Evolutionary conservation across 2,888 invertebrate species (phyloP), one percentile per base, ranked within the genome.

Genomic region (Actias luna): DNA sequence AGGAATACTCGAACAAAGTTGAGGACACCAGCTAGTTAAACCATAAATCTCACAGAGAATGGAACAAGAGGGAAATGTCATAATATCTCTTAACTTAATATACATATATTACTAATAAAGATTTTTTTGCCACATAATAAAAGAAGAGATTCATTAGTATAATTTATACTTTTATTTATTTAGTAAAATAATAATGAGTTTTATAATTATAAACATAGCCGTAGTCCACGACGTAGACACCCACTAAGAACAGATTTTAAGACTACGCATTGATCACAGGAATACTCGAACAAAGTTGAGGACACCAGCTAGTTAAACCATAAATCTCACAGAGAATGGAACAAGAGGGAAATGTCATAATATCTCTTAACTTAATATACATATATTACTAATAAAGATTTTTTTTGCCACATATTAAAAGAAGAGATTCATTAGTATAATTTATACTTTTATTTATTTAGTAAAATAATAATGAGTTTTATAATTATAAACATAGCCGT

Each of bases 391-490:
- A 29, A 52, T 52, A 16, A 27, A 52, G 25, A 52, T 35, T 35
- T 7, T 14, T 36, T 14, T 16, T n/a, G n/a, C n/a, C n/a, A n/a
- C n/a, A n/a, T n/a, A n/a, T n/a, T n/a, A n/a, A n/a, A n/a, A n/a
- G n/a, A n/a, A 25, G 12, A 27, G 3, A 52, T 27, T 27, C 0
- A 52, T 52, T 25, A 12, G 52, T 25, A 52, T 52, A 52, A 52
- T 52, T 25, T 52, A 14, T 52, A 12, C 27, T 14, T 52, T 42
- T 52, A 52, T 5, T 25, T 27, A 5, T 12, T 16, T 52, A 5
- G 12, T 16, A 52, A 55, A 39, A 52, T 63, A 63, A 27, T 57
- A 58, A 65, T 61, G 36, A 57, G 18, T 25, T 63, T 59, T 58
- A 57, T 57, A 55, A 55, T 55, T 36, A 16, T 27, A 57, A 22